Base-by-base conservation (phyloP, 2,888 invertebrate species). In the Psylliodes chrysocephalus region DNA sequence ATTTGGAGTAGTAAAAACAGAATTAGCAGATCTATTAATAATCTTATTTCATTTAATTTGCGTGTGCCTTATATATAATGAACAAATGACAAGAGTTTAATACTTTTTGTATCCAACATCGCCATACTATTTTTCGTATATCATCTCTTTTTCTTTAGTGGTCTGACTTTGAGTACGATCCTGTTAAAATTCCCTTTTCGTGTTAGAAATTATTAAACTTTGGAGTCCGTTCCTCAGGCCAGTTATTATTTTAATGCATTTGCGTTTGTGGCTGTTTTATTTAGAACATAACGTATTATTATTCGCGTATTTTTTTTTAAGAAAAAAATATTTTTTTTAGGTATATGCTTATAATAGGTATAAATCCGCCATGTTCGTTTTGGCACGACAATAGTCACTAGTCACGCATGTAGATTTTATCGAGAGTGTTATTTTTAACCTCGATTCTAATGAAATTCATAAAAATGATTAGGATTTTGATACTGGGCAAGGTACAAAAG, bases 371-470 rank as follows among this genome's bases (percentile, higher is more conserved):
- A 80, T 81, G 71, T 78, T 80, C 73, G 74, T 77, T 78, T 74
- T 75, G 75, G 78, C 81, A 80, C 79, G 80, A 78, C 72, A 80
- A 74, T 76, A 73, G 74, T 75, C 72, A 68, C 73, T 71, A 77
- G 79, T 80, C 80, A 80, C 81, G 81, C 78, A 80, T 76, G 69
- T 72, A 68, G 79, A 78, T 78, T 72, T 75, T 79, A 79, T 79
- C 79, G 67, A 65, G 66, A 63, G 35, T 52, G 59, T 60, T 57
- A 57, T 64, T 67, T 67, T 67, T 60, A 57, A 61, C 60, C 64
- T 61, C 40, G 33, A 19, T 53, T 57, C 30, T 47, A 51, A 49
- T 59, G 49, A 59, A 59, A 59, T 59, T 59, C 59, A 59, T 59
- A 51, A 59, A 59, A 49, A 51, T 59, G 59, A 59, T 59, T 49